Conservation (phyloP, 2,797 vertebrate species). For the Oryzias dopingdopingensis region DNA sequence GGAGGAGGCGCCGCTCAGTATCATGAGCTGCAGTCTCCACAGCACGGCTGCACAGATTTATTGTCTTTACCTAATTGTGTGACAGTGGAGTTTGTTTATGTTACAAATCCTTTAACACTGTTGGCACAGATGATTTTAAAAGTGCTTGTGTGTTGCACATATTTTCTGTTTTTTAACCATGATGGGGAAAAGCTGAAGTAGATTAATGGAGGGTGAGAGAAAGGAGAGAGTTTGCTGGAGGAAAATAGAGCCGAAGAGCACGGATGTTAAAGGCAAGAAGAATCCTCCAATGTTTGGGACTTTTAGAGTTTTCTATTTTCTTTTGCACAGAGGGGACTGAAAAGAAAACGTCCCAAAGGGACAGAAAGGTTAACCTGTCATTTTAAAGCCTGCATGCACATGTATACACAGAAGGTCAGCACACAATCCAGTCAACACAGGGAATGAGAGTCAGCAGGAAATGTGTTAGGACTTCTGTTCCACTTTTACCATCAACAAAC, state of each 20-base stretch:
- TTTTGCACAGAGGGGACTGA: constrained; percentile 24
- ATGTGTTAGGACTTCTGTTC: neutral
- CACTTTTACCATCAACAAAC: no score
- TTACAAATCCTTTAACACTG: neutral
- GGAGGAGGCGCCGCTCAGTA: constrained; percentile 59
- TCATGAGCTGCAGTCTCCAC: constrained; percentile 63
- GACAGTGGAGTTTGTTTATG: neutral
- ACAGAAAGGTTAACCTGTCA: constrained; percentile 52
- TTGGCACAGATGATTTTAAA: neutral
- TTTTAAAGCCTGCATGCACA: constrained; percentile 39
- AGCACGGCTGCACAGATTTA: constrained; percentile 21
- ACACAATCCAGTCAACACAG: constrained; percentile 6
- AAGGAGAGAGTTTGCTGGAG: constrained; percentile 12
- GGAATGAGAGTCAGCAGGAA: constrained; percentile 6
- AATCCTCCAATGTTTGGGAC: constrained; percentile 54
- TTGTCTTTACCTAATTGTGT: neutral
- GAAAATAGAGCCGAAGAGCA: constrained; percentile 33
- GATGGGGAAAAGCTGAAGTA: constrained; percentile 35
- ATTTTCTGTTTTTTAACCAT: constrained; percentile 33
- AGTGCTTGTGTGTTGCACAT: constrained; percentile 19
- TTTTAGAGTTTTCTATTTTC: constrained; percentile 45
- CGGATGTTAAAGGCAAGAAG: constrained; percentile 35
- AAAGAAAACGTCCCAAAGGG: constrained; percentile 35
- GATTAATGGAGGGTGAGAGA: constrained; percentile 51
- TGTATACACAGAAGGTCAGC: constrained; percentile 1